These are phyloP conservation scores for Chloroceryle aenea DNA, from an alignment of 2,113 vertebrate genomes.

Conservation along the genomic window DNA sequence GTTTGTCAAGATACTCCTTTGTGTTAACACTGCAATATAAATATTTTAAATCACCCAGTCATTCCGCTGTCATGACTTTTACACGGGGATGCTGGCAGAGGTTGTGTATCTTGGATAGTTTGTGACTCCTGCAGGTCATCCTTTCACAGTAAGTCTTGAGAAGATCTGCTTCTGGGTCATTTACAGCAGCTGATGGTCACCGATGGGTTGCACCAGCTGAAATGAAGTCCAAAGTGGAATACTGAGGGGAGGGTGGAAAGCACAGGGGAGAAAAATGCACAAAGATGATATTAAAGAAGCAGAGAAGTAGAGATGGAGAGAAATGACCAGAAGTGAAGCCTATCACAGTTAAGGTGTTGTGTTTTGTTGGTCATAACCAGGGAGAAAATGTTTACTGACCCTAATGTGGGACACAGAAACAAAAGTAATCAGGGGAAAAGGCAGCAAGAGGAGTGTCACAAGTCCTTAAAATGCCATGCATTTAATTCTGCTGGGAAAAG, in stretches of 20 bases:
- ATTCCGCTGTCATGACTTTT: neutral
- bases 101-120: neutral
- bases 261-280: neutral
- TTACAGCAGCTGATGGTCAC: neutral
- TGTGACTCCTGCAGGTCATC: neutral
- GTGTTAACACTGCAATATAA: neutral
- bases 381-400: neutral
- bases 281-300: neutral
- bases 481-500: neutral
- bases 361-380: neutral
- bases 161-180: neutral
- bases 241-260: neutral
- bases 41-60: neutral
- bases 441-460: neutral
- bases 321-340: neutral
- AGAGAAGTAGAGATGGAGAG: neutral
- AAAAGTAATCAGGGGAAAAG: neutral
- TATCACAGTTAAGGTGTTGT: neutral
- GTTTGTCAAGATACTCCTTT: neutral
- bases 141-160: neutral
- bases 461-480: neutral
- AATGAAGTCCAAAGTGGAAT: neutral
- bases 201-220: neutral
- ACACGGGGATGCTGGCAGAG: neutral
- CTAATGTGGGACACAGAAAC: neutral